Percentiles rank a stretch among this genome's conserved stretches.
These are phyloP conservation scores for Squalus acanthias DNA, from an alignment of 2,797 vertebrate species.

Conservation along the genomic window DNA sequence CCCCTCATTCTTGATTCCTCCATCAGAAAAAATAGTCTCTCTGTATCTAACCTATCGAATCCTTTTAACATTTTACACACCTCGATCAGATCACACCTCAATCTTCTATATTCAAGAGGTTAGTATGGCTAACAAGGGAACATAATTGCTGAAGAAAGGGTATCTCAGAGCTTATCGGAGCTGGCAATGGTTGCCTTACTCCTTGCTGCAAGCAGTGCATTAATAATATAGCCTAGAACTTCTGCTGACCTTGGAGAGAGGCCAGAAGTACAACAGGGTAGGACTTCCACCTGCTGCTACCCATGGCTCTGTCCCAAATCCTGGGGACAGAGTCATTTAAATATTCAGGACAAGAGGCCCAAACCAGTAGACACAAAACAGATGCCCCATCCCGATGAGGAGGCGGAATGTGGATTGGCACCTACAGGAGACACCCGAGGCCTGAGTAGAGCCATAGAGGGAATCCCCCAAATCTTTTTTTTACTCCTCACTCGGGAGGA, in stretches of 20 bases:
- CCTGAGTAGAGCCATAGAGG: neutral
- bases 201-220: neutral
- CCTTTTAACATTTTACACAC: neutral
- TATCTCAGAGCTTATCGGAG: neutral
- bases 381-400: neutral
- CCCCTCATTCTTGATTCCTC: neutral
- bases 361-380: neutral
- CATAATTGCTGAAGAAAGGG: neutral
- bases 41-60: neutral
- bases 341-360: neutral
- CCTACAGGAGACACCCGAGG: neutral
- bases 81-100: neutral
- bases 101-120: neutral
- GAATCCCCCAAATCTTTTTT: neutral
- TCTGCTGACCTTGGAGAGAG: neutral
- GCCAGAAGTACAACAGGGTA: neutral
- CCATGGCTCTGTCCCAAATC: neutral
- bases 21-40: neutral
- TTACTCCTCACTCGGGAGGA: neutral
- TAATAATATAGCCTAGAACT: neutral
- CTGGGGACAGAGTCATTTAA: neutral
- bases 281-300: neutral
- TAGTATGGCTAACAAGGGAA: neutral
- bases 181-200: neutral
- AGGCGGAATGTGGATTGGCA: neutral